Conservation (phyloP, 2,113 vertebrate species). For the Pluvianellus socialis region DNA sequence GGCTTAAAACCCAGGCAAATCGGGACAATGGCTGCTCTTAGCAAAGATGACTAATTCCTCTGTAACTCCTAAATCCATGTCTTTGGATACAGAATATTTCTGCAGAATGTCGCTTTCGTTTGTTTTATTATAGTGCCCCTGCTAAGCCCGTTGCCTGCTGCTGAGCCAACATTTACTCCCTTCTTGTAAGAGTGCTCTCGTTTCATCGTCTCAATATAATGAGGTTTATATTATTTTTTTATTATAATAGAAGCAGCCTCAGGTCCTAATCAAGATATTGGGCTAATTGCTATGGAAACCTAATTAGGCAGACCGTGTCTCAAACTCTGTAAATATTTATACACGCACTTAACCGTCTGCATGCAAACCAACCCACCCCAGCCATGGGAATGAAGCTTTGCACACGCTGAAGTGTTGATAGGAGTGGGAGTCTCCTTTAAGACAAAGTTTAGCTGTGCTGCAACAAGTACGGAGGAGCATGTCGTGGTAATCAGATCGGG, state of each 20-base stretch:
- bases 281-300: conserved; percentile 63
- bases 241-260: conserved; percentile 52
- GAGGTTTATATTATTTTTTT: conserved; percentile 53
- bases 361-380: conserved; percentile 16
- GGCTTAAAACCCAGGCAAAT: not conserved
- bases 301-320: conserved; percentile 51
- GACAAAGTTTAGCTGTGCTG: not conserved
- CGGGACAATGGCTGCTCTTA: not conserved
- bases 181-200: conserved; percentile 21
- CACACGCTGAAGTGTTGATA: not conserved
- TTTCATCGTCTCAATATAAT: conserved; percentile 55
- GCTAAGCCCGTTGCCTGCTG: not conserved
- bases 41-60: not conserved
- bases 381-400: conserved; percentile 29
- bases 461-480: not conserved
- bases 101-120: not conserved
- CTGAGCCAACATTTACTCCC: conserved; percentile 12
- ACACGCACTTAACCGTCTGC: not conserved
- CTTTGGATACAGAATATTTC: not conserved
- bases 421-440: conserved; percentile 4
- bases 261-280: conserved; percentile 60
- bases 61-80: not conserved
- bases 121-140: not conserved
- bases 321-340: conserved; percentile 65
- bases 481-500: not conserved